Evolutionary conservation across 1,140 invertebrate genomes (phyloP).

Genomic region (Gyrodactylus bullatarudis): DNA sequence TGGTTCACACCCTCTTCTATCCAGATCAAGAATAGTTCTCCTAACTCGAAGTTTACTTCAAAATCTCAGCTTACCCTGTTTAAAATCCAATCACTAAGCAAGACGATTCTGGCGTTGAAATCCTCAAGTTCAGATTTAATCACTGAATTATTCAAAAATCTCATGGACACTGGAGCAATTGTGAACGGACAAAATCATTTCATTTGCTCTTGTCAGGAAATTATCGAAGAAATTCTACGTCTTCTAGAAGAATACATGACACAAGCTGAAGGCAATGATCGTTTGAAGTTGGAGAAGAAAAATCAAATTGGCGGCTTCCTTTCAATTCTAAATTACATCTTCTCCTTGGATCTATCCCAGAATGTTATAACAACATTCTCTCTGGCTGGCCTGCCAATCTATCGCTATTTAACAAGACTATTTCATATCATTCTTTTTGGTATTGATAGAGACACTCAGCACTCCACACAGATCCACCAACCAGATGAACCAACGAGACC

Average conservation of each 20-base stretch:
- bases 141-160: background rate
- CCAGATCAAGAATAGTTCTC: background rate
- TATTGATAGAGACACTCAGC: background rate
- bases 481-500: background rate
- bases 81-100: background rate
- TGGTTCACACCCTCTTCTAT: background rate
- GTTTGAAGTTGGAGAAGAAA: background rate
- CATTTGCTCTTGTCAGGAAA: background rate
- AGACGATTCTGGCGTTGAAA: background rate
- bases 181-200: background rate
- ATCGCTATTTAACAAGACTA: background rate
- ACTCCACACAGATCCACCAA: background rate
- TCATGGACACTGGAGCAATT: background rate
- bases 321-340: background rate
- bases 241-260: background rate
- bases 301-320: background rate
- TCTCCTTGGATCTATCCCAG: background rate
- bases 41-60: background rate
- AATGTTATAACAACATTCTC: background rate
- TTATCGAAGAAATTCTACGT: background rate
- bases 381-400: background rate
- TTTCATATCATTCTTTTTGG: background rate
- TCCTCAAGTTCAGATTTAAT: background rate
- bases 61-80: background rate
- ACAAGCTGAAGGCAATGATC: background rate